phyloP scores from a whole-genome alignment of 1,140 invertebrate genomes.

The Meloidogyne floridensis region DNA sequence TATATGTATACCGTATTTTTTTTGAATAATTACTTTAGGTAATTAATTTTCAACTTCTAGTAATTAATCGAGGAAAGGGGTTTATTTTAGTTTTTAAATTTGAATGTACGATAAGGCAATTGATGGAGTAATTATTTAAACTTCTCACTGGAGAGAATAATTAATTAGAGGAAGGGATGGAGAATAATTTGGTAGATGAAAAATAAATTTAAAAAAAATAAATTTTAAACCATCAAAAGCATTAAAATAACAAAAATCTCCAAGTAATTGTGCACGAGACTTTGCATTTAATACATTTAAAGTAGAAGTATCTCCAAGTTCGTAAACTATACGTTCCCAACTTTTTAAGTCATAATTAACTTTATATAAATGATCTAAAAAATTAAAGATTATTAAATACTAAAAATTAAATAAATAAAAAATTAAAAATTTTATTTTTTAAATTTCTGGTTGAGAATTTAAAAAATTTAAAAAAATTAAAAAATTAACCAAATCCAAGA shows the following conservation, averaged over 20 bases:
- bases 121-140: too few relatives aligned
- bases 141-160: too few relatives aligned
- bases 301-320: constrained; percentile 17
- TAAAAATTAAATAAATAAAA: background rate
- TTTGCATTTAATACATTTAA: background rate
- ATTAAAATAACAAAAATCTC: constrained; percentile 45
- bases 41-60: too few relatives aligned
- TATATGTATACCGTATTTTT: too few relatives aligned
- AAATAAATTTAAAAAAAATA: background rate
- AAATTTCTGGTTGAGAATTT: background rate
- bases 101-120: too few relatives aligned
- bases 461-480: background rate
- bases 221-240: constrained; percentile 33
- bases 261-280: constrained; percentile 33
- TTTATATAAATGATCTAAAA: constrained; percentile 33
- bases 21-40: too few relatives aligned
- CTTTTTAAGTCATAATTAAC: constrained; percentile 40
- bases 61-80: too few relatives aligned
- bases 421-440: background rate
- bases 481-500: constrained; percentile 16
- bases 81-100: too few relatives aligned
- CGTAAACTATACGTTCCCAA: constrained; percentile 37
- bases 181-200: too few relatives aligned
- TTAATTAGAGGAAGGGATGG: too few relatives aligned
- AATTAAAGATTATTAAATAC: background rate